These are phyloP conservation scores for Papilio xuthus DNA, from an alignment of 1,140 invertebrate species.

Conservation along the genomic window DNA sequence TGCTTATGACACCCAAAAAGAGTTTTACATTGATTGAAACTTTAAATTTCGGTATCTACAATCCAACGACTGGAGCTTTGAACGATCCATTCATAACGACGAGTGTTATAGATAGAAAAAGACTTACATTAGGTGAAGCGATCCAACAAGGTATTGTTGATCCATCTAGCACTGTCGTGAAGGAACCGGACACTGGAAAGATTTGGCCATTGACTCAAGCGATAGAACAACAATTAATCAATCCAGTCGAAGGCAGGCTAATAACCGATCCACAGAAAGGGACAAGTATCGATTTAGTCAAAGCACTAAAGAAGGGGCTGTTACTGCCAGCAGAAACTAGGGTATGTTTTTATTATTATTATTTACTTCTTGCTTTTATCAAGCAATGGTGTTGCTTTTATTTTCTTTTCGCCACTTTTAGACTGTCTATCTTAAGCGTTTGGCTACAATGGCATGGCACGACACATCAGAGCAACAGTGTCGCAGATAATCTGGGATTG, in stretches of 20 bases:
- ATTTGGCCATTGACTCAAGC: slow-evolving; percentile 90
- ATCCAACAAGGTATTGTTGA: slow-evolving; percentile 91
- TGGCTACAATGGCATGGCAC: slow-evolving; percentile 79
- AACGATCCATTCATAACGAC: slow-evolving; percentile 89
- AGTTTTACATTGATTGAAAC: slow-evolving; percentile 91
- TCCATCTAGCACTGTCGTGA: slow-evolving; percentile 91
- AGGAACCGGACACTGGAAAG: slow-evolving; percentile 88
- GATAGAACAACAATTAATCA: slow-evolving; percentile 89
- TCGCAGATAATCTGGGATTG: slow-evolving; percentile 55
- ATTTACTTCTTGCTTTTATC: slow-evolving; percentile 67
- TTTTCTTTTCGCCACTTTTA: slow-evolving; percentile 72
- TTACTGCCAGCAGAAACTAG: slow-evolving; percentile 94
- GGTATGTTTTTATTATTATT: slow-evolving; percentile 87
- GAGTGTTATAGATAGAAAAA: slow-evolving; percentile 85
- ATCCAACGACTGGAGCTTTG: slow-evolving; percentile 89
- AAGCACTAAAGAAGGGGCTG: slow-evolving; percentile 93
- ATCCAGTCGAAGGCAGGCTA: slow-evolving; percentile 87
- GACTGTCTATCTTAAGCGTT: slow-evolving; percentile 70
- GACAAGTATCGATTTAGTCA: slow-evolving; percentile 89
- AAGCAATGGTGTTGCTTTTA: slow-evolving; percentile 78
- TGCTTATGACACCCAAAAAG: slow-evolving; percentile 88
- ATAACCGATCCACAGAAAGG: slow-evolving; percentile 84
- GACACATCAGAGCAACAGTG: slow-evolving; percentile 61
- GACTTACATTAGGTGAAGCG: slow-evolving; percentile 88
- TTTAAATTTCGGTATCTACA: slow-evolving; percentile 91